Evolutionary conservation across 2,797 vertebrate species (phyloP), one percentile per base, ranked within the genome.

Genomic region (Xenentodon cancila): DNA sequence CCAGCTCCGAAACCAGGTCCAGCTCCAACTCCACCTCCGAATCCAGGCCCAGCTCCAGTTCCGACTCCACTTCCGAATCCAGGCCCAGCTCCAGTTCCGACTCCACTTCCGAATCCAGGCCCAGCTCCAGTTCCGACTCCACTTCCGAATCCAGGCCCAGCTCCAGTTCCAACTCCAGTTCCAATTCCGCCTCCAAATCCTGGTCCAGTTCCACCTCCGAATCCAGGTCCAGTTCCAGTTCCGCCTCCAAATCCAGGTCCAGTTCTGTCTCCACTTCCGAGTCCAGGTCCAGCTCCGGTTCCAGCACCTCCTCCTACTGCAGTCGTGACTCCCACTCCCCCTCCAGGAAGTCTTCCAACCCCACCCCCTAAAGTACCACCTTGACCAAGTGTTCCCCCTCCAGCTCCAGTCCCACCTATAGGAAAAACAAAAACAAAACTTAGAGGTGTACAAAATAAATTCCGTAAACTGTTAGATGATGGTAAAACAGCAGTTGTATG

Each of bases 371-470:
- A 77, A 58, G 73, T 25, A 0, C 82, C 83, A 45, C 71, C 82
- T 66, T 84, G 83, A 81, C 88, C 81, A 60, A 80, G 66, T n/a
- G 68, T 15, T 9, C 77, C 82, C 19, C 78, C 77, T 58, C 75
- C 87, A 67, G 73, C 63, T 61, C 85, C 81, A 71, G 58, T 60
- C 40, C 80, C 84, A 69, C 83, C 82, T 89, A 15, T 18, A 7
- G 8, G 19, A 7, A 52, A 52, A 45, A 19, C 11, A 8, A 19
- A 48, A 0, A 6, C 5, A 5, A 21, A 30, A 9, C 15, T 17
- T 2, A 37, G 13, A 20, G 19, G 18, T 27, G 25, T 20, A 46
- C 13, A 40, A 15, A 20, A 27, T 21, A 7, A 32, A 20, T 11
- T 49, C 11, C 7, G 18, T 44, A n/a, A 37, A 7, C 42, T 18